Conservation (phyloP, 1,140 invertebrate species). For the Lepidostoma basale region DNA sequence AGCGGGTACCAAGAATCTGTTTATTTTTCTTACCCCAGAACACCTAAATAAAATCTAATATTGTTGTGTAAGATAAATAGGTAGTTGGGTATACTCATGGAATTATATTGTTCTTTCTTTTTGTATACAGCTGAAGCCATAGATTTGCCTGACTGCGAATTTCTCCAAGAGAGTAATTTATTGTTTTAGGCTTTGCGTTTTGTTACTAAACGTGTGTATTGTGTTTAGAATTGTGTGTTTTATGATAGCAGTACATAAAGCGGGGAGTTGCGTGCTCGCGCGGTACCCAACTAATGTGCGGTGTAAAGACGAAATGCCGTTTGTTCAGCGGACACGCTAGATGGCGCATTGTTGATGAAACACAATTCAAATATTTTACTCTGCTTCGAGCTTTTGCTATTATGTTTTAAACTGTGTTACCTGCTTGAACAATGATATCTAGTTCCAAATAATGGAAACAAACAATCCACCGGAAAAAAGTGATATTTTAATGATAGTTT, state of each 20-base stretch:
- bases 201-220: not conserved
- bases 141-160: not conserved
- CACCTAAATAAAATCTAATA: too few species aligned
- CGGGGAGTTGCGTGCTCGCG: not conserved
- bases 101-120: too few species aligned
- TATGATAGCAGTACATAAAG: not conserved
- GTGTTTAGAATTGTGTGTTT: constrained; percentile 9
- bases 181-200: not conserved
- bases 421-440: too few species aligned
- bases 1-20: too few species aligned
- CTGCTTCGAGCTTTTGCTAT: too few species aligned
- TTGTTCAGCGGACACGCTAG: not conserved
- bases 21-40: too few species aligned
- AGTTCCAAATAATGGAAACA: too few species aligned
- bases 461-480: too few species aligned
- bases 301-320: not conserved
- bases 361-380: not conserved
- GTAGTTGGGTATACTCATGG: too few species aligned
- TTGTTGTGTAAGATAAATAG: too few species aligned
- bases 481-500: too few species aligned
- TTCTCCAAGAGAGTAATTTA: not conserved
- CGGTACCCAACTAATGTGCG: constrained; percentile 1
- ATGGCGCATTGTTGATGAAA: not conserved
- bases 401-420: not conserved
- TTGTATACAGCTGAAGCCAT: not conserved